phyloP scores from a whole-genome alignment of 1,140 invertebrate genomes.

The Halesus radiatus region DNA sequence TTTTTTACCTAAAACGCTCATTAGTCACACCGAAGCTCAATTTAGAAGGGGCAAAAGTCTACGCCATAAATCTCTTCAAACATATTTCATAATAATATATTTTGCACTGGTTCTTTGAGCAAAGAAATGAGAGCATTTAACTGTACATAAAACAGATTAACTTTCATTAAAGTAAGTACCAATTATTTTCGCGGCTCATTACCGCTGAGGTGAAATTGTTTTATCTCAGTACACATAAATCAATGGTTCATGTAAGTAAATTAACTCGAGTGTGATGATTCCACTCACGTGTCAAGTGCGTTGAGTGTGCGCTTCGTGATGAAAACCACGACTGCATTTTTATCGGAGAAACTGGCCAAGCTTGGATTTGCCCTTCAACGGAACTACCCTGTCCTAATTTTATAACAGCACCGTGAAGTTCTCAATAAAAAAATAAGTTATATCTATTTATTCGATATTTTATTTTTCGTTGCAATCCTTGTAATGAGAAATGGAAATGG shows the following conservation, averaged over 20 bases:
- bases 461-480: too few relatives aligned
- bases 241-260: neutral
- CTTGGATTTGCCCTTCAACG: too few relatives aligned
- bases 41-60: neutral
- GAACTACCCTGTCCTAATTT: neutral
- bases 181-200: conserved; percentile 14
- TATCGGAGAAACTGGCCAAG: too few relatives aligned
- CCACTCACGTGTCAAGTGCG: too few relatives aligned
- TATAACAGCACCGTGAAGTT: neutral
- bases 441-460: too few relatives aligned
- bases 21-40: neutral
- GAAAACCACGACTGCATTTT: too few relatives aligned
- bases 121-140: neutral
- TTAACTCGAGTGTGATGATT: too few relatives aligned
- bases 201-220: neutral
- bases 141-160: neutral
- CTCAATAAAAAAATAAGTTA: neutral
- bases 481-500: too few relatives aligned
- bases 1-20: too few relatives aligned
- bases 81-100: neutral
- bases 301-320: too few relatives aligned
- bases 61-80: neutral
- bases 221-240: neutral
- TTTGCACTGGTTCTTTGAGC: neutral
- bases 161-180: neutral